Conservation (phyloP, 2,888 invertebrate genomes). For the Drosophila kambysellisi region DNA sequence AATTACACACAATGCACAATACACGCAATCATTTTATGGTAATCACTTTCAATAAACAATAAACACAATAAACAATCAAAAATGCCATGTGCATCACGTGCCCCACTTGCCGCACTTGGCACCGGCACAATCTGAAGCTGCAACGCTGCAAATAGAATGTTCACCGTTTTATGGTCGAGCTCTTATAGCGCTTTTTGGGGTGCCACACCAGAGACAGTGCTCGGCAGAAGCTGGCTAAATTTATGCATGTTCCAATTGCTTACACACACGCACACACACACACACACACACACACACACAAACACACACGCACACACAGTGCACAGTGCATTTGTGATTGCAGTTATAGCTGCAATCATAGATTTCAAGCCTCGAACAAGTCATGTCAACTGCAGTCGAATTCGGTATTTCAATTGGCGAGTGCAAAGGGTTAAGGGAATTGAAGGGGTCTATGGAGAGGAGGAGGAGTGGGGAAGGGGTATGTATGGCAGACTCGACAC, state of each 20-base stretch:
- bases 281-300: background rate
- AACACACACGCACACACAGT: background rate
- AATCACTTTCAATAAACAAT: conserved; percentile 75
- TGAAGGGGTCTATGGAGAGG: conserved; percentile 5
- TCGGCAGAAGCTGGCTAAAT: conserved; percentile 55
- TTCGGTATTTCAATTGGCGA: conserved; percentile 65
- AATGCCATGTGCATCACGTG: conserved; percentile 63
- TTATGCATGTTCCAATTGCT: conserved; percentile 68
- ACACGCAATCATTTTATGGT: conserved; percentile 70
- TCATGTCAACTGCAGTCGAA: conserved; percentile 76
- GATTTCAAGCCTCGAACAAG: conserved; percentile 77
- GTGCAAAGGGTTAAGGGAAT: conserved; percentile 41
- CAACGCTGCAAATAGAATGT: conserved; percentile 25
- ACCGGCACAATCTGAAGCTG: conserved; percentile 10
- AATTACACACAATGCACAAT: conserved; percentile 4
- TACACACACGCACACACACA: conserved; percentile 19
- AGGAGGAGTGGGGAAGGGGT: background rate
- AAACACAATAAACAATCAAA: conserved; percentile 64
- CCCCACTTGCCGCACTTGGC: conserved; percentile 16
- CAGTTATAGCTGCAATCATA: conserved; percentile 73
- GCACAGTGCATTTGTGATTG: conserved; percentile 11
- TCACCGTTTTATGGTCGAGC: conserved; percentile 21
- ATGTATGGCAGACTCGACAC: background rate
- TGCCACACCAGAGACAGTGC: conserved; percentile 30
- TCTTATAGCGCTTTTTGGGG: background rate